These are phyloP conservation scores for Excalfactoria chinensis DNA, from an alignment of 2,113 vertebrate genomes.

Conservation along the genomic window DNA sequence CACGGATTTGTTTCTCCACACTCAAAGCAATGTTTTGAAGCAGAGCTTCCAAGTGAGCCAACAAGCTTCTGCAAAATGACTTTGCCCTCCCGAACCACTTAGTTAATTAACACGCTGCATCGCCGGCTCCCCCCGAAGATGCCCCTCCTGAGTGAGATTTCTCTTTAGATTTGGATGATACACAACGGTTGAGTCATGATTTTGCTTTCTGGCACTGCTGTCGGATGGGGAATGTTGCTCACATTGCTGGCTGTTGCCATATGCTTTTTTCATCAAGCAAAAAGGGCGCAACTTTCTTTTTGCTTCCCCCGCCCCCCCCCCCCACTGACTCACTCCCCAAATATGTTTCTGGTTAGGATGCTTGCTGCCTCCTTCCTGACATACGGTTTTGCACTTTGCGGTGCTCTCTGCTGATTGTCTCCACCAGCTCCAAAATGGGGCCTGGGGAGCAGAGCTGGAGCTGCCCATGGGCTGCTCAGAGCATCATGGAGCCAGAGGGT, in stretches of 20 bases:
- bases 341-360: slow-evolving; percentile 66
- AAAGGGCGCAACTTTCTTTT: slow-evolving; percentile 56
- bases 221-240: neutral
- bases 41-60: neutral
- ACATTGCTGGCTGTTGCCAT: slow-evolving; percentile 53
- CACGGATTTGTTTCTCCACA: neutral
- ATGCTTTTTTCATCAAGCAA: slow-evolving; percentile 73
- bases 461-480: neutral
- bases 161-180: slow-evolving; percentile 49
- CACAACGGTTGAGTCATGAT: slow-evolving; percentile 17
- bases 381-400: slow-evolving; percentile 57
- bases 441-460: neutral
- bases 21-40: neutral
- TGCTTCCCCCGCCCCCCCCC: neutral
- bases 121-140: slow-evolving; percentile 13
- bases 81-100: neutral
- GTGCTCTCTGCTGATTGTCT: neutral
- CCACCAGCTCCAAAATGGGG: neutral
- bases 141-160: neutral
- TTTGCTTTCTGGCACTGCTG: slow-evolving; percentile 37
- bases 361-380: slow-evolving; percentile 49
- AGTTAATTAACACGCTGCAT: neutral
- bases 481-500: no score
- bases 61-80: neutral
- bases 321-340: slow-evolving; percentile 65